Conservation (phyloP, 92 coral and sea anemone species). For the Zoanthus gigantus region DNA sequence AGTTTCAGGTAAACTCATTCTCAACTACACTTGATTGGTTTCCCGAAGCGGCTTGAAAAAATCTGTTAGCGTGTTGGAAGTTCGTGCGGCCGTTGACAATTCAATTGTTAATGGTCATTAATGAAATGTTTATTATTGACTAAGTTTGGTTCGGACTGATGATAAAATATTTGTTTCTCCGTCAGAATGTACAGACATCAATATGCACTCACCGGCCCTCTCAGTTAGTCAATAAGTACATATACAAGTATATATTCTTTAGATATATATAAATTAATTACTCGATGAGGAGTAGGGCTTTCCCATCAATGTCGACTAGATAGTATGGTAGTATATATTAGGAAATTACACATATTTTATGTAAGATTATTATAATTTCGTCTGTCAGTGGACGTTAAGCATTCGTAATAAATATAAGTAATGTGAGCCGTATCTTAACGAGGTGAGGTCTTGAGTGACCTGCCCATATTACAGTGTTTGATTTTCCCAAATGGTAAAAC, state of each 20-base stretch:
- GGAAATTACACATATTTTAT: slow-evolving; percentile 3
- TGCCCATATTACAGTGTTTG: background rate
- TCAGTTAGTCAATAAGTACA: background rate
- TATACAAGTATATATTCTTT: background rate
- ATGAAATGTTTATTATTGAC: no score
- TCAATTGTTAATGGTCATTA: no score
- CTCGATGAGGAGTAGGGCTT: background rate
- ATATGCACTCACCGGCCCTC: no score
- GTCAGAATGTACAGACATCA: no score
- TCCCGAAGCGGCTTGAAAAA: no score
- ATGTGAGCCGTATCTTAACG: background rate
- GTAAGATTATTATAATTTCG: slow-evolving; percentile 38
- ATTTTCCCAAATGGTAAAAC: background rate
- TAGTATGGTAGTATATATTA: background rate
- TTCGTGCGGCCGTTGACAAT: no score
- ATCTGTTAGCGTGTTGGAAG: no score
- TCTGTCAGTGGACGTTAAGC: slow-evolving; percentile 39
- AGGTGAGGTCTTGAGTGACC: background rate
- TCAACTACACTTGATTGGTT: no score
- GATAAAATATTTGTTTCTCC: no score
- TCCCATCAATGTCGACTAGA: background rate
- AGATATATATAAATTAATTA: background rate
- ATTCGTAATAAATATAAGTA: background rate
- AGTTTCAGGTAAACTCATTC: no score
- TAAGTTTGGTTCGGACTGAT: no score